Evolutionary conservation across 2,797 vertebrate species (phyloP).

Genomic region (Chrysocyon brachyurus): DNA sequence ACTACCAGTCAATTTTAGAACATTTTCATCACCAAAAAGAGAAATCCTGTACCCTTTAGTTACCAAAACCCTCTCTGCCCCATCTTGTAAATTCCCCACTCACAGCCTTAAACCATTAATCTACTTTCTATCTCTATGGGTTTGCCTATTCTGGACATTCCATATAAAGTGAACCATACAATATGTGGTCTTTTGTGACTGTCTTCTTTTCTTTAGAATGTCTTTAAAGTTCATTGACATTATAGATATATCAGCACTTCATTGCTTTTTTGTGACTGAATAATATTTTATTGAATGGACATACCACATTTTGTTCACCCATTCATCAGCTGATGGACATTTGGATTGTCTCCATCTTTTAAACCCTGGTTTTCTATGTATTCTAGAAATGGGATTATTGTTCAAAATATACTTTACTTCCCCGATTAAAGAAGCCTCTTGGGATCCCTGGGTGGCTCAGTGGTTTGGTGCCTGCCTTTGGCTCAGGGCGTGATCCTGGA

Average conservation of each 20-base stretch:
- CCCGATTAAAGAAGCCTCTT: no score
- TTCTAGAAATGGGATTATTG: constrained; percentile 19
- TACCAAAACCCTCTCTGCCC: background rate
- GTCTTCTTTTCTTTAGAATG: background rate
- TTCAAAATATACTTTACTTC: background rate
- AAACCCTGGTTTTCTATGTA: background rate
- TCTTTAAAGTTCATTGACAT: background rate
- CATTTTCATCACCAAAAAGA: background rate
- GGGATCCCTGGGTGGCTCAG: no score
- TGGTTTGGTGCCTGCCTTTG: no score
- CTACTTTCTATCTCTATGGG: background rate
- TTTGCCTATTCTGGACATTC: background rate
- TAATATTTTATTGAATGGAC: background rate
- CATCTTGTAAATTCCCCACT: background rate
- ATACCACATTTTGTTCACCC: background rate
- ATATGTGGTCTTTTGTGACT: background rate
- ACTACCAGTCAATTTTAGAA: background rate
- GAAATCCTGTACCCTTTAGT: background rate
- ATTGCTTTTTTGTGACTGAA: background rate
- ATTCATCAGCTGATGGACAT: background rate
- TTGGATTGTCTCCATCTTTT: background rate
- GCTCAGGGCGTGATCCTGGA: no score
- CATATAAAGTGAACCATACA: background rate
- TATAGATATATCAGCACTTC: background rate
- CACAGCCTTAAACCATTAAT: background rate